Evolutionary conservation across 2,113 vertebrate species (phyloP), one percentile per base, ranked within the genome.

Genomic region (Jacana jacana): DNA sequence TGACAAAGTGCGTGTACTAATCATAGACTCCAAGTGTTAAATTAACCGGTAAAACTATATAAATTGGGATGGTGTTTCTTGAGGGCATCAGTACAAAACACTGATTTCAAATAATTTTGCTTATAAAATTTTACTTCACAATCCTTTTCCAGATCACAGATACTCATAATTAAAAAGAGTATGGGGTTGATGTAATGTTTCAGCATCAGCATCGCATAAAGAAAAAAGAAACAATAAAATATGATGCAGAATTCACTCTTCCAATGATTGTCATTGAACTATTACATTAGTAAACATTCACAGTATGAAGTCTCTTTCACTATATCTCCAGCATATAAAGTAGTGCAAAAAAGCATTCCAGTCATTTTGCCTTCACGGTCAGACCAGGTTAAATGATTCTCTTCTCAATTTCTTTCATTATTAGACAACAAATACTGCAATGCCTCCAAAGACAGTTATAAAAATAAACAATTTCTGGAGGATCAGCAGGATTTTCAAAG

Each of bases 331-430:
- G 97, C 96, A 98, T 98, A 97, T 95, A 97, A 98, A 98, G 93
- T 98, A 98, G 98, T 98, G 98, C 98, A 99, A 99, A 98, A 96
- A 98, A 98, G 97, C 97, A 96, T 95, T 98, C 97, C 97, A 98
- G 97, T 98, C 96, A 95, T 93, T 97, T 96, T 96, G 97, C 91
- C 90, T 97, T 94, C 95, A 93, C 95, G 94, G 96, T 94, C 96
- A 97, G 97, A 97, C 96, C 92, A 96, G 83, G 88, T 97, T 97
- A 97, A 96, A 96, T 51, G 9, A 96, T 98, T 94, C 84, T 97
- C 91, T 88, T 75, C 89, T 96, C 96, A 84, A 94, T 88, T 97
- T 97, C 95, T 94, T 97, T 95, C 83, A 87, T 83, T 96, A 92
- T 97, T 98, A 96, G 89, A 97, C 95, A 97, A 97, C 96, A 97